phyloP scores from a whole-genome alignment of 1,140 invertebrate species.

The Drosophila nebulosa region DNA sequence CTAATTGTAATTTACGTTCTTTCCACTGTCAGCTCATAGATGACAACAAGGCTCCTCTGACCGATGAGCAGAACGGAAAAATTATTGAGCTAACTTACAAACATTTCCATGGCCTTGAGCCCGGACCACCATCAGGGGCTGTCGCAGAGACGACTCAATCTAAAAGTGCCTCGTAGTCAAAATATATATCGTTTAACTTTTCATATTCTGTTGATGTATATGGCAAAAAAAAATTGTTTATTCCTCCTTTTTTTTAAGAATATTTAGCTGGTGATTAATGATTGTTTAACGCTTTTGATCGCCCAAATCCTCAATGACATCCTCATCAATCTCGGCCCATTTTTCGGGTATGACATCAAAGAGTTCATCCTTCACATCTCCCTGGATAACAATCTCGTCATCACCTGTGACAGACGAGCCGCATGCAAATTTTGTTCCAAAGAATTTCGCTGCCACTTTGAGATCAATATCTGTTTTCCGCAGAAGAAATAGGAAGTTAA shows the following conservation, averaged over 20 bases:
- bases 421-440: slow-evolving; percentile 98
- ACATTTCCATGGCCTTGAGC: slow-evolving; percentile 48
- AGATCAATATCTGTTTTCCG: slow-evolving; percentile 93
- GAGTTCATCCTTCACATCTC: slow-evolving; percentile 98
- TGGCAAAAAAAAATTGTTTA: slow-evolving; percentile 38
- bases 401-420: slow-evolving; percentile 98
- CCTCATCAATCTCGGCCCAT: slow-evolving; percentile 88
- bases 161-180: neutral
- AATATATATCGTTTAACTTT: slow-evolving; percentile 15
- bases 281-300: slow-evolving; percentile 87
- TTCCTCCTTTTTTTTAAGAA: slow-evolving; percentile 16
- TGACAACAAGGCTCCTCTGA: slow-evolving; percentile 89
- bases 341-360: slow-evolving; percentile 99
- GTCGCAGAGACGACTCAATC: neutral
- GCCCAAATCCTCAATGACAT: slow-evolving; percentile 87
- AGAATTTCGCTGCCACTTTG: slow-evolving; percentile 98
- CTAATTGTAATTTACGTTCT: neutral
- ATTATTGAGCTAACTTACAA: slow-evolving; percentile 83
- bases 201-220: slow-evolving; percentile 45
- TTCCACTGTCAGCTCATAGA: slow-evolving; percentile 85
- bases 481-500: neutral
- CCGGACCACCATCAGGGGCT: neutral
- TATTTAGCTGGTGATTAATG: neutral
- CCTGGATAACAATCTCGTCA: slow-evolving; percentile 99
- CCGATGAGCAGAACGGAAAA: slow-evolving; percentile 87